A percentile compares a stretch with the other conserved stretches of the same genome.
Conservation (phyloP, 35 echinoderm and acorn worm species). For the Anneissia japonica region DNA sequence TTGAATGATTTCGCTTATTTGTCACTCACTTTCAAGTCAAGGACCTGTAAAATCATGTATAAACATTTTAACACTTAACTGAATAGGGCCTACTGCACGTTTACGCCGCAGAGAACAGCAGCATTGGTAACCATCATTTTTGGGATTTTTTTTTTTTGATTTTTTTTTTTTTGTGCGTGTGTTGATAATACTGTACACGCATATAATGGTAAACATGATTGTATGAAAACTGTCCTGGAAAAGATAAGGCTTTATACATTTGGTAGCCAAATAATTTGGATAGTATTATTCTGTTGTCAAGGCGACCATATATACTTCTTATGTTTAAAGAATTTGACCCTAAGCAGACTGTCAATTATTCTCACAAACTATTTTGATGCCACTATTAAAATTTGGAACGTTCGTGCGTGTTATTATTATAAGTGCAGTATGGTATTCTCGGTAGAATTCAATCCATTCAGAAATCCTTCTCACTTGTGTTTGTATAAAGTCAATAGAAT, state of each 20-base stretch:
- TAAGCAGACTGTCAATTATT: not conserved
- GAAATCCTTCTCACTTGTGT: not conserved
- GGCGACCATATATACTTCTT: not conserved
- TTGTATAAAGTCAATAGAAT: not conserved
- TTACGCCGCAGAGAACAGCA: too few relatives aligned
- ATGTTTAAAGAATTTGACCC: not conserved
- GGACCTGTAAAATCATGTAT: not conserved
- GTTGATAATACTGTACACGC: not conserved
- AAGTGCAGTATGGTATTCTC: not conserved
- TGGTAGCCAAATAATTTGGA: too few relatives aligned
- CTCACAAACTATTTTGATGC: not conserved
- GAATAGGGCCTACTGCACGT: not conserved
- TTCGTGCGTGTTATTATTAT: not conserved
- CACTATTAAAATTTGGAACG: not conserved
- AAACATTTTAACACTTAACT: not conserved
- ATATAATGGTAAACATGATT: not conserved
- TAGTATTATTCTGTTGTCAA: not conserved
- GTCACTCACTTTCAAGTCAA: not conserved
- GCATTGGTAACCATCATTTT: not conserved
- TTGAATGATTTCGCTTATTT: not conserved
- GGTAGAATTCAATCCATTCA: not conserved
- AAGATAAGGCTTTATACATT: too few relatives aligned
- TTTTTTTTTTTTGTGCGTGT: not conserved
- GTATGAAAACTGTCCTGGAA: not conserved
- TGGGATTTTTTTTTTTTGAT: not conserved